Base-by-base conservation (phyloP, 1,140 invertebrate species). In the Ruditapes philippinarum region DNA sequence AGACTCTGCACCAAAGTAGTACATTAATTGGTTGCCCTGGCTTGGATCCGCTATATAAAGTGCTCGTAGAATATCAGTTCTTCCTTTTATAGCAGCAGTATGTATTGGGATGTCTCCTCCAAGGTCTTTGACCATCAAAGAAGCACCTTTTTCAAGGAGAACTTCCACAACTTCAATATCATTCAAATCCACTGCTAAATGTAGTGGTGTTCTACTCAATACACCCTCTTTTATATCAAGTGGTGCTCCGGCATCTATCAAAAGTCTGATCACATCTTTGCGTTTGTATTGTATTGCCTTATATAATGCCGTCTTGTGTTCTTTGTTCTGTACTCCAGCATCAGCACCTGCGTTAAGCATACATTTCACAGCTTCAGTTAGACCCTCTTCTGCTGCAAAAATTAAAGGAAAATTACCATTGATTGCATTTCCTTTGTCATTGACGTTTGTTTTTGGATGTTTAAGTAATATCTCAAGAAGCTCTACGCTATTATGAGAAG, bases 61-160 rank as follows among this genome's bases (percentile, higher is more conserved):
- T 12, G 25, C 11, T 0, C 22, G n/a, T 19, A 88, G 76, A 28
- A 65, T 88, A 22, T 51, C n/a, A 7, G 28, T n/a, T 54, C 81
- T 17, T 33, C 86, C 86, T 28, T 49, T n/a, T 19, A 88, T 88
- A 12, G 86, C 76, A 17, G 86, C 86, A 51, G 54, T 62, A 45
- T 79, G 76, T 38, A 88, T 70, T 38, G 86, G 86, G 65, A 51
- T 70, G 49, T 88, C 76, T 54, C 86, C 86, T 22, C 86, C 28
- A 33, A 73, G 31, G 36, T 88, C 86, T 74, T 81, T 88, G 42
- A 54, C 40, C 5, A 28, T 31, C 25, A 70, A 49, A 2, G 5
- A 7, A 28, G 22, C 25, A 28, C 57, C 57, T 62, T 62, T 62
- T 28, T 62, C 3, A 14, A 62, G 22, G n/a, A 62, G 28, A n/a